phyloP scores from a whole-genome alignment of 92 coral and sea anemone genomes.

The Zoanthus solanderi region DNA sequence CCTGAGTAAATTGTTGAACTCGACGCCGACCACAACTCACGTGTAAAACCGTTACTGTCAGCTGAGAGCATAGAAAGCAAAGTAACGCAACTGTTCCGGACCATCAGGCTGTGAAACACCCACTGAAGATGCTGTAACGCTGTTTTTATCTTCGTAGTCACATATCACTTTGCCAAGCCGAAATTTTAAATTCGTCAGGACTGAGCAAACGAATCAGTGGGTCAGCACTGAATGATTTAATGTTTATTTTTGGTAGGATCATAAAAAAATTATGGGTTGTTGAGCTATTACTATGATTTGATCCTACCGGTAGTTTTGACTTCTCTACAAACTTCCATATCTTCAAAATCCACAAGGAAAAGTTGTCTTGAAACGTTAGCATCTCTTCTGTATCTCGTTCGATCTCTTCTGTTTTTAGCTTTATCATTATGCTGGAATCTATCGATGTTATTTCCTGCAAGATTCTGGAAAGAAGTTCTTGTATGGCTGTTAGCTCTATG shows the following conservation, averaged over 20 bases:
- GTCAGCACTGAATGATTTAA: slow-evolving; percentile 57
- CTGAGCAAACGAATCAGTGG: background rate
- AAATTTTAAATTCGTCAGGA: no score
- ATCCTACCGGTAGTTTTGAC: slow-evolving; percentile 52
- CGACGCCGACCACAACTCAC: slow-evolving; percentile 2
- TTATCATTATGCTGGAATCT: slow-evolving; percentile 34
- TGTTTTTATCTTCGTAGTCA: no score
- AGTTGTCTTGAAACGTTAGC: slow-evolving; percentile 62
- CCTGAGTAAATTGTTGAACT: slow-evolving; percentile 4
- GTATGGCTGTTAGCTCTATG: slow-evolving; percentile 58
- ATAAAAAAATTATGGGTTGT: slow-evolving; percentile 16
- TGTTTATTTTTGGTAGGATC: slow-evolving; percentile 55
- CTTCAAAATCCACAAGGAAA: slow-evolving; percentile 53
- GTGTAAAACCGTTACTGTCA: background rate
- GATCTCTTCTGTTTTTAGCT: slow-evolving; percentile 50
- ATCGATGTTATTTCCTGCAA: slow-evolving; percentile 43
- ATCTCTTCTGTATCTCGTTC: slow-evolving; percentile 52
- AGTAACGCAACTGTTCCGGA: no score
- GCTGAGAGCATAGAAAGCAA: no score
- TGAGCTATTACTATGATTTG: slow-evolving; percentile 37
- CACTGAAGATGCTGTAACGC: no score
- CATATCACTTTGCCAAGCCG: no score
- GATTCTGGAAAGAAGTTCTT: slow-evolving; percentile 53
- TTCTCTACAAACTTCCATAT: slow-evolving; percentile 45
- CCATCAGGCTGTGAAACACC: no score